Evolutionary conservation across 37 sponge, comb jelly and placozoan genomes (phyloP).

Genomic region (Axinella damicornis): DNA sequence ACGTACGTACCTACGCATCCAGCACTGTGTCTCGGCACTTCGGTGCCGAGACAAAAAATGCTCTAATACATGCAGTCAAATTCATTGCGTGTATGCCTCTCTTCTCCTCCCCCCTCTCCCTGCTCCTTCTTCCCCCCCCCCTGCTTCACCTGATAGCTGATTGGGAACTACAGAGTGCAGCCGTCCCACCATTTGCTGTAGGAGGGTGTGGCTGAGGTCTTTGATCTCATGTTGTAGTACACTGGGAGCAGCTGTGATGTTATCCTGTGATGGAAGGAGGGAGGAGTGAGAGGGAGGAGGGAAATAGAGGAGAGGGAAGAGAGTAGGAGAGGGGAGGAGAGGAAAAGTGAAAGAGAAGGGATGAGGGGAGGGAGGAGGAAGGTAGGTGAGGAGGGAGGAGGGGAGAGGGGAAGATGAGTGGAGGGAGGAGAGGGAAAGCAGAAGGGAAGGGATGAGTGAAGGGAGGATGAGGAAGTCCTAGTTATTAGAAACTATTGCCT

Average conservation of each 20-base stretch:
- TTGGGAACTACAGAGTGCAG: background rate
- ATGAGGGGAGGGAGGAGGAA: too few species aligned
- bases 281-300: background rate
- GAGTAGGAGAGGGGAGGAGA: background rate
- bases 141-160: background rate
- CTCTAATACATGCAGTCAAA: too few species aligned
- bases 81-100: too few species aligned
- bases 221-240: constrained; percentile 63
- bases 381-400: background rate
- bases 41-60: too few species aligned
- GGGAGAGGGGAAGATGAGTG: too few species aligned
- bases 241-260: constrained; percentile 48
- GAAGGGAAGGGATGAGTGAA: background rate
- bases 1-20: too few species aligned
- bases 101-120: too few species aligned
- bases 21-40: too few species aligned
- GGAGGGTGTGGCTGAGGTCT: constrained; percentile 29
- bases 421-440: too few species aligned
- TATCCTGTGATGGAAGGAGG: constrained; percentile 3
- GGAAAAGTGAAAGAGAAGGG: background rate
- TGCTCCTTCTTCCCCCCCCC: background rate
- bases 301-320: background rate
- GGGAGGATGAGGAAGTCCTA: background rate
- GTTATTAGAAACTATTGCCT: too few species aligned
- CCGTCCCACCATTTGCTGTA: constrained; percentile 24